A percentile compares a stretch with the other conserved stretches of the same genome.
Conservation (phyloP, 2,797 vertebrate genomes). For the Limnodromus scolopaceus region DNA sequence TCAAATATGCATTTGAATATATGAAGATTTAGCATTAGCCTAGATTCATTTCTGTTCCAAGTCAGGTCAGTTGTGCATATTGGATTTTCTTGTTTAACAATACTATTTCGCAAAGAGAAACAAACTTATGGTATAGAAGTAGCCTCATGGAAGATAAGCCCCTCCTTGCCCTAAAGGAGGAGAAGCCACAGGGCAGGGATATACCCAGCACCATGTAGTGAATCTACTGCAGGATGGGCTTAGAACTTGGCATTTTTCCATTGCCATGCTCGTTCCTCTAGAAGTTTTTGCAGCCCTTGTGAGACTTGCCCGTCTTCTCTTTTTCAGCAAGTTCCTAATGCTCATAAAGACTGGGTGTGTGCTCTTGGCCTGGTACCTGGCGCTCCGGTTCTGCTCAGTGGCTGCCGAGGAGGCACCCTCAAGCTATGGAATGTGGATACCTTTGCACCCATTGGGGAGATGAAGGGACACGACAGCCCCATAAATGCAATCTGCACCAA, state of each 20-base stretch:
- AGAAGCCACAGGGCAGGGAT: neutral
- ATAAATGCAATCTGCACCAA: constrained; percentile 93
- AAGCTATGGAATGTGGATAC: constrained; percentile 91
- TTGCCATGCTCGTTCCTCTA: accelerated
- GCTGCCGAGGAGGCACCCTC: constrained; percentile 90
- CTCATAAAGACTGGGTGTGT: constrained; percentile 92
- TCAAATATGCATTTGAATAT: neutral
- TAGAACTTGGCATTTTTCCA: neutral
- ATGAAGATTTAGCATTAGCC: neutral
- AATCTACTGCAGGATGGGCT: neutral
- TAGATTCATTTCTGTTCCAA: neutral
- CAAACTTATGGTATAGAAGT: neutral
- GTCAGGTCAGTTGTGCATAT: neutral
- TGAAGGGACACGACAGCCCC: constrained; percentile 92
- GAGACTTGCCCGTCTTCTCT: neutral
- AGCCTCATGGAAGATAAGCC: neutral
- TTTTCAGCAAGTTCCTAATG: constrained; percentile 87
- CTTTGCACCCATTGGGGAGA: constrained; percentile 85
- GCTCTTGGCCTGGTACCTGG: constrained; percentile 88
- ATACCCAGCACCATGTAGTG: neutral
- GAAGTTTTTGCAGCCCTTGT: neutral
- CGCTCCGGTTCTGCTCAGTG: constrained; percentile 85
- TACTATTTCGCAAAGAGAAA: neutral
- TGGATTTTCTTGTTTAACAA: neutral
- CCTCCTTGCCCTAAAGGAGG: neutral